Base-by-base conservation (phyloP, 2,113 vertebrate species). In the Macheiramphus alcinus region DNA sequence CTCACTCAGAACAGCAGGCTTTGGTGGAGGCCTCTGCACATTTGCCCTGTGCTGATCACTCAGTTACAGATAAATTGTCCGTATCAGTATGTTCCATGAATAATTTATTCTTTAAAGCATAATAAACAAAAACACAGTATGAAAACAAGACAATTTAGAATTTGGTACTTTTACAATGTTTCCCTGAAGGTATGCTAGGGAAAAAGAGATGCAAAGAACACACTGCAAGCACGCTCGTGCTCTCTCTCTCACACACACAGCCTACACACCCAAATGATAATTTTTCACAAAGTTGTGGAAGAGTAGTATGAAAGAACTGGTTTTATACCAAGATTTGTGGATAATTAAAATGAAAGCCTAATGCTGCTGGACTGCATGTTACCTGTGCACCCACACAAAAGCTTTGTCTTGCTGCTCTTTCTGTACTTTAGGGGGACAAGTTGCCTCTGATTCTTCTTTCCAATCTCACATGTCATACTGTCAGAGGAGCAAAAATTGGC, bases 151-250 rank as follows among this genome's bases (percentile, higher is more conserved):
- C 56, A n/a, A 1, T 43, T 80, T 42, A 75, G 34, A 73, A 20
- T 38, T 62, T 45, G 40, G 12, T 26, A 19, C 27, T 85, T 52
- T 1, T 16, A 25, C 19, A 36, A 4, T 3, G 3, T 56, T 84
- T 67, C 50, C 58, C 26, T 66, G 70, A 48, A 61, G 62, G 52
- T 65, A 16, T 0, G 0, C 5, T 12, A 31, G 56, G 59, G 29
- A 10, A 55, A 86, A 82, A 34, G 13, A 48, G 48, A 21, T 55
- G 59, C 34, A 53, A 17, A 61, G 80, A 83, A 65, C 22, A 11
- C 7, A 13, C 26, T 79, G 40, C 1, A 4, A 53, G 50, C 45
- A 32, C 4, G 4, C 3, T 53, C 6, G 4, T 27, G 2, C 34
- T 15, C 8, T 13, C 29, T 20, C 43, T n/a, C 32, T 22, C 16